Evolutionary conservation across 2,797 vertebrate species (phyloP), one percentile per base, ranked within the genome.

Genomic region (Luscinia luscinia): DNA sequence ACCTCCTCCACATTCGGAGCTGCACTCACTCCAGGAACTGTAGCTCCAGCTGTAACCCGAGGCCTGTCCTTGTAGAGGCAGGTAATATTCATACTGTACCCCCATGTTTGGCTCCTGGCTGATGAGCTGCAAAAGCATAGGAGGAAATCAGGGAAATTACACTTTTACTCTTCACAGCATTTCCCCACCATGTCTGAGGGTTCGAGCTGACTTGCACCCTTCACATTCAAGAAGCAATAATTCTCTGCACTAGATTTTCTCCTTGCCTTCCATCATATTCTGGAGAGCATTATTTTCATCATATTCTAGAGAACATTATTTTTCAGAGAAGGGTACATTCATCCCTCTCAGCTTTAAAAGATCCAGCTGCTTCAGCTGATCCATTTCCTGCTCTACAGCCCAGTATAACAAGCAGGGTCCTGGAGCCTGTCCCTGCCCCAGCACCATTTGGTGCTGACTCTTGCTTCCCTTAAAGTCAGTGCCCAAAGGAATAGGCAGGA

Each of bases 1-100:
- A 99, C 99, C 99, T 98, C 98, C 98, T 30, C 98, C 99, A 62
- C 99, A 99, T 54, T 98, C 98, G 0, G 94, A 97, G 78, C 98
- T 99, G 98, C 99, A 99, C 89, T 98, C 84, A 0, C 98, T 98
- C 99, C 99, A 99, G 4, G 99, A 99, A 17, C 99, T 95, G 1
- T 98, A 98, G 87, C 99, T 99, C 99, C 99, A 99, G 96, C 98
- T 98, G 97, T 99, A 99, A 28, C 98, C 98, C 0, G 97, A 88
- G 18, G 77, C 61, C 32, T 98, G 97, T 38, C 92, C 96, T n/a
- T 95, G 94, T 22, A 96, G 89, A 0, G 99, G 98, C 57, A 99
- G 97, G 97, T 99, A 98, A 93, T 98, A 99, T 76, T 99, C 99
- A 4, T 98, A 99, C 67, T 98, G 98, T 13, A 99, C 96, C 1